These are phyloP conservation scores for Chionodraco myersi DNA, from an alignment of 2,113 vertebrate genomes.

Conservation along the genomic window DNA sequence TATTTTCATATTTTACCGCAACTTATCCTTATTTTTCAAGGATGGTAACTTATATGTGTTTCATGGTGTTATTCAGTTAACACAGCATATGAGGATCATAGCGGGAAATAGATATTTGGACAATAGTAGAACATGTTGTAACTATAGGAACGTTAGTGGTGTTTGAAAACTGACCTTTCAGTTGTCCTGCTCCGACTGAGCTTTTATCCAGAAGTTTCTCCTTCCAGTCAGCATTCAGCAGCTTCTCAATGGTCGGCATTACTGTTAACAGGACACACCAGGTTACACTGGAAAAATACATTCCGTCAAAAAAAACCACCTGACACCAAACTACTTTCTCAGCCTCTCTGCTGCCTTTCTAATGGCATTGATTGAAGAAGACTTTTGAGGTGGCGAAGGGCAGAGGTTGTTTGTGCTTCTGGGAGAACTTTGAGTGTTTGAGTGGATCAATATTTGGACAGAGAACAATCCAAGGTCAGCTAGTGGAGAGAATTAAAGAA, in stretches of 20 bases:
- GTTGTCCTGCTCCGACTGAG: slow-evolving; percentile 84
- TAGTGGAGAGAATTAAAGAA: slow-evolving; percentile 50
- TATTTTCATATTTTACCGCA: not conserved
- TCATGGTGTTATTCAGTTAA: not conserved
- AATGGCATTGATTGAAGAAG: slow-evolving; percentile 71
- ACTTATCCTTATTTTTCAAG: not conserved
- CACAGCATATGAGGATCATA: not conserved
- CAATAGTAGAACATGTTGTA: not conserved
- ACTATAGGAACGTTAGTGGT: not conserved
- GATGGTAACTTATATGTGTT: not conserved
- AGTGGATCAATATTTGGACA: slow-evolving; percentile 77
- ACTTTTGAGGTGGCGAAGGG: slow-evolving; percentile 44
- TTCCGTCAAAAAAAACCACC: slow-evolving; percentile 41
- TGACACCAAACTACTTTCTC: slow-evolving; percentile 46
- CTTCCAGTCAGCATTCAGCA: slow-evolving; percentile 93
- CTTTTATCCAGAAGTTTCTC: slow-evolving; percentile 90
- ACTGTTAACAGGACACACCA: slow-evolving; percentile 82
- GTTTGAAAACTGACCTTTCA: slow-evolving; percentile 87
- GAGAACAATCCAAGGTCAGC: slow-evolving; percentile 73
- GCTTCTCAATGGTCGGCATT: slow-evolving; percentile 94
- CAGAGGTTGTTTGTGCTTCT: slow-evolving; percentile 68
- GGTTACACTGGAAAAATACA: slow-evolving; percentile 44
- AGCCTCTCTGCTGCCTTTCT: slow-evolving; percentile 53
- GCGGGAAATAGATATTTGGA: not conserved
- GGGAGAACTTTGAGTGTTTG: slow-evolving; percentile 73